Evolutionary conservation across 1,140 invertebrate genomes (phyloP).

Genomic region (Palaemon carinicauda): DNA sequence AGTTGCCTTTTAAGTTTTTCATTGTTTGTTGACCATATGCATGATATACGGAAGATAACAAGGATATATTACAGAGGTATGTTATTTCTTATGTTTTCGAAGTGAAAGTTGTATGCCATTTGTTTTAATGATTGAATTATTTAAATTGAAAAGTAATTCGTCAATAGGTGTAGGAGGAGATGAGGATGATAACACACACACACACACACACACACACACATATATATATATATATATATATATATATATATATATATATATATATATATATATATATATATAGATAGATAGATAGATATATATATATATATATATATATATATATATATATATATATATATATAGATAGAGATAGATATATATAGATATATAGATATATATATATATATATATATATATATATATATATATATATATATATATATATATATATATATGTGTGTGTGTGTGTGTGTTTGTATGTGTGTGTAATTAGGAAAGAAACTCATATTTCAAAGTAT

Average conservation of each 20-base stretch:
- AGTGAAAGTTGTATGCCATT: too few relatives aligned
- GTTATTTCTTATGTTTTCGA: too few relatives aligned
- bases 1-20: too few relatives aligned
- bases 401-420: not conserved
- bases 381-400: not conserved
- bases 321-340: conserved; percentile 28
- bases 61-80: too few relatives aligned
- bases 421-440: not conserved
- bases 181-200: too few relatives aligned
- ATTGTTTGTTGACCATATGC: too few relatives aligned
- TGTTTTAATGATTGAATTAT: too few relatives aligned
- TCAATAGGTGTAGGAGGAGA: too few relatives aligned
- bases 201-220: not conserved
- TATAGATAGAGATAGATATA: not conserved
- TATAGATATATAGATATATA: not conserved
- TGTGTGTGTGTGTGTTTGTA: not conserved
- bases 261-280: conserved; percentile 28
- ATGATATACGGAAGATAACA: too few relatives aligned
- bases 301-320: conserved; percentile 35
- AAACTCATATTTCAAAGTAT: too few relatives aligned
- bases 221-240: not conserved
- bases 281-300: conserved; percentile 25
- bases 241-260: conserved; percentile 26
- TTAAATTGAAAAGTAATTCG: too few relatives aligned
- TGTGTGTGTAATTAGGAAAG: too few relatives aligned